Evolutionary conservation across 1,140 invertebrate species (phyloP).

Genomic region (Cyclina sinensis): DNA sequence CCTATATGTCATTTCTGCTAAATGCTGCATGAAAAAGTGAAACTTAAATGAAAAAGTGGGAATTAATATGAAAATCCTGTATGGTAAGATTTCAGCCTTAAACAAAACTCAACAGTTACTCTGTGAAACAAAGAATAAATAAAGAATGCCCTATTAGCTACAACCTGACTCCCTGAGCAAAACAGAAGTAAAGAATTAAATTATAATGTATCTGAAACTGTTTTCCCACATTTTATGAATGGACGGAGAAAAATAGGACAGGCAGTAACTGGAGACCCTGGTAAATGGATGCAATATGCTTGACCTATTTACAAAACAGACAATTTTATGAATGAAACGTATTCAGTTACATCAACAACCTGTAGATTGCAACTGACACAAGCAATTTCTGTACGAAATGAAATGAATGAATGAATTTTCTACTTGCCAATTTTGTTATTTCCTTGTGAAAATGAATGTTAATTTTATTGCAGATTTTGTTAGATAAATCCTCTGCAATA

Average conservation of each 20-base stretch:
- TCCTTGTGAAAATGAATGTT: not conserved
- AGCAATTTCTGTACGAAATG: not conserved
- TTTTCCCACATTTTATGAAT: slow-evolving; percentile 43
- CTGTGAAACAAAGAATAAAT: too few relatives aligned
- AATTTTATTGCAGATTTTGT: too few relatives aligned
- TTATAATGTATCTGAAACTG: not conserved
- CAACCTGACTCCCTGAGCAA: too few relatives aligned
- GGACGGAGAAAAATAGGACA: not conserved
- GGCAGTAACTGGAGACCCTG: not conserved
- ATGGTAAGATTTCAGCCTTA: too few relatives aligned
- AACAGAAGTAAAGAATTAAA: too few relatives aligned
- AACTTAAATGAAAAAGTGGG: too few relatives aligned
- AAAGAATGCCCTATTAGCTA: too few relatives aligned
- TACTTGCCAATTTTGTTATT: slow-evolving; percentile 9
- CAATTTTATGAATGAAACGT: slow-evolving; percentile 21
- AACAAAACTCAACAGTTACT: too few relatives aligned
- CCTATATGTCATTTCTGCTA: too few relatives aligned
- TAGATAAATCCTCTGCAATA: too few relatives aligned
- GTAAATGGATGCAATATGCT: not conserved
- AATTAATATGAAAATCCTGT: too few relatives aligned
- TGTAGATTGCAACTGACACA: not conserved
- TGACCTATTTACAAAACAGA: slow-evolving; percentile 1
- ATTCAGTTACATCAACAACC: not conserved
- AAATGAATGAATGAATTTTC: not conserved
- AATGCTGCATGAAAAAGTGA: too few relatives aligned